Evolutionary conservation across 2,888 invertebrate species (phyloP), one percentile per base, ranked within the genome.

Genomic region (Halocaridina rubra): DNA sequence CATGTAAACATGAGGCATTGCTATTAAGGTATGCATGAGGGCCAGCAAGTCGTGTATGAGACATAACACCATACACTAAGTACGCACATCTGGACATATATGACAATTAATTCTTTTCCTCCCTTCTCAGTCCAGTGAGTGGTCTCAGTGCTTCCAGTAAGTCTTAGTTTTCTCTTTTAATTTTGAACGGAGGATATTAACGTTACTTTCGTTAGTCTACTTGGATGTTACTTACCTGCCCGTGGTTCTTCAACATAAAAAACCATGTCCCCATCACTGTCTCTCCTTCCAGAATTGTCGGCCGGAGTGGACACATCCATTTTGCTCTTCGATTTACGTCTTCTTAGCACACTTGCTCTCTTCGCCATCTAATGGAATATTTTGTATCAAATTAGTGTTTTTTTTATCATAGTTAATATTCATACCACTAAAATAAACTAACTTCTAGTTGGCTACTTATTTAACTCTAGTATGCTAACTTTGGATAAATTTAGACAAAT

Each of bases 261-360:
- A 30, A 94, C 93, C 39, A 94, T 93, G 89, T 94, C 94, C 2
- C 93, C 93, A 88, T 94, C 94, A 88, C 92, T 93, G 87, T 93
- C 93, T 86, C 92, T 91, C 74, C 92, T 90, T 19, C 89, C 80
- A 0, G 61, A 84, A 74, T 74, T 87, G 72, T 88, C 86, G n/a
- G 87, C 39, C 5, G 88, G 59, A 5, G 88, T 39, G 16, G 90
- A 90, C 7, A 91, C 91, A 88, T 94, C 94, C 94, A 94, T 94
- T 89, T 93, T 92, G 89, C 93, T 93, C 89, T 93, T 92, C 77
- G 94, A 94, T 90, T 94, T 94, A 86, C 94, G 92, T 86, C 95
- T 92, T 90, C 94, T 94, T 89, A 95, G 92, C 88, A 95, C 94
- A 89, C 94, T 94, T 88, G 95, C 94, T 90, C 94, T 94, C 90